Base-by-base conservation (phyloP, 1,140 invertebrate species). In the Goniozus legneri region DNA sequence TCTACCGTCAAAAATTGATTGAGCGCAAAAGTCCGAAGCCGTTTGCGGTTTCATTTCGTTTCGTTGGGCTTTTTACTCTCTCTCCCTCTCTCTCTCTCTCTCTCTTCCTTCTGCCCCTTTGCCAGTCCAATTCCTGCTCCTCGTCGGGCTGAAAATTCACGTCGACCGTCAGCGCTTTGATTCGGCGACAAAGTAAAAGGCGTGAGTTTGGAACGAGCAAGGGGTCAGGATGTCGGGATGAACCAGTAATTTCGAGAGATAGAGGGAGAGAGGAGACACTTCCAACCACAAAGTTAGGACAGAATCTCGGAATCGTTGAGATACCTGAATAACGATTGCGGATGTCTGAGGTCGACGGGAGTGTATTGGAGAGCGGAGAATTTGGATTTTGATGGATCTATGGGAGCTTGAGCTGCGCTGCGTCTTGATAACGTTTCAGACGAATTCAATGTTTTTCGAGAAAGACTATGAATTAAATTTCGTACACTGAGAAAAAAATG, bases 1-100 rank as follows among this genome's bases (percentile, higher is more conserved):
- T 54, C 56, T 42, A 54, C 21, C 50, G 44, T 54, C 44, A 57
- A 58, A 54, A 58, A 50, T 50, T 15, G 40, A 43, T 38, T 34
- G 34, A 32, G 22, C 38, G 16, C 22, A 13, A 18, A 4, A 19
- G 15, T 34, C 10, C 7, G 24, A 10, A n/a, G 4, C 10, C 24
- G 24, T 10, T 4, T 10, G 24, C 10, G 24, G 4, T 27, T 27
- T 27, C 24, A 10, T 27, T 27, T 27, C 10, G 24, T 27, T 27
- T 6, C 4, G 10, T 27, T 27, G 4, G 24, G 4, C 4, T 10
- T 27, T 10, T 27, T 10, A 6, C 24, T 27, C 24, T 27, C 24
- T 27, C 24, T 27, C 24, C 10, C 24, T 27, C 24, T 27, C 24
- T 27, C 24, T 27, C 24, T 27, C 24, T 27, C 24, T 27, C 24